These are phyloP conservation scores for Lasioglossum vierecki DNA, from an alignment of 2,888 invertebrate genomes.

Conservation along the genomic window DNA sequence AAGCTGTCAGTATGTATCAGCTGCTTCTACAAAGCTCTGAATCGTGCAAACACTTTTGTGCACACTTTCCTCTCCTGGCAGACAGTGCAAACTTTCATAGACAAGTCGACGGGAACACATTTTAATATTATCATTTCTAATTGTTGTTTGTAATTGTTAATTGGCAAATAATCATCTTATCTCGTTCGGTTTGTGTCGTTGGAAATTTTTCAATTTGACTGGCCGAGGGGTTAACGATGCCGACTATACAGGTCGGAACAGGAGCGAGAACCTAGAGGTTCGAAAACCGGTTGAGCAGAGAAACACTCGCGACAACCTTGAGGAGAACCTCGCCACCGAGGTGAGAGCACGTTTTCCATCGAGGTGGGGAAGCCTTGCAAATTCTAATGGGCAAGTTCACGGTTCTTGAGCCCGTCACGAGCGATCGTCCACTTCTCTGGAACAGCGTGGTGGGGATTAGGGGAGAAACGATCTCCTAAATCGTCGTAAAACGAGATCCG, in stretches of 20 bases:
- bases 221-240: constrained; percentile 9
- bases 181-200: too few species aligned
- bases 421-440: constrained; percentile 22
- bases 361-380: constrained; percentile 55
- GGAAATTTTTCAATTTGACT: too few species aligned
- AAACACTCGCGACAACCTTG: constrained; percentile 68
- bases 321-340: constrained; percentile 45
- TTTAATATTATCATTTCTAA: too few species aligned
- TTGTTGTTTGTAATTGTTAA: too few species aligned
- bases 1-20: background rate
- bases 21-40: background rate
- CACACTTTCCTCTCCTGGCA: background rate
- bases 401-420: constrained; percentile 58
- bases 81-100: too few species aligned
- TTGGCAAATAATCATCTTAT: too few species aligned
- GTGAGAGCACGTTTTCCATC: constrained; percentile 40
- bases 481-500: background rate
- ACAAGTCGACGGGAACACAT: too few species aligned
- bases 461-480: background rate
- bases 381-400: constrained; percentile 71
- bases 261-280: constrained; percentile 49
- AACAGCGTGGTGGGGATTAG: background rate
- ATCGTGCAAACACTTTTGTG: background rate
- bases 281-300: constrained; percentile 67
- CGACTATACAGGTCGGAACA: constrained; percentile 37